Base-by-base conservation (phyloP, 2,888 invertebrate genomes). In the Aleiodes alternator region DNA sequence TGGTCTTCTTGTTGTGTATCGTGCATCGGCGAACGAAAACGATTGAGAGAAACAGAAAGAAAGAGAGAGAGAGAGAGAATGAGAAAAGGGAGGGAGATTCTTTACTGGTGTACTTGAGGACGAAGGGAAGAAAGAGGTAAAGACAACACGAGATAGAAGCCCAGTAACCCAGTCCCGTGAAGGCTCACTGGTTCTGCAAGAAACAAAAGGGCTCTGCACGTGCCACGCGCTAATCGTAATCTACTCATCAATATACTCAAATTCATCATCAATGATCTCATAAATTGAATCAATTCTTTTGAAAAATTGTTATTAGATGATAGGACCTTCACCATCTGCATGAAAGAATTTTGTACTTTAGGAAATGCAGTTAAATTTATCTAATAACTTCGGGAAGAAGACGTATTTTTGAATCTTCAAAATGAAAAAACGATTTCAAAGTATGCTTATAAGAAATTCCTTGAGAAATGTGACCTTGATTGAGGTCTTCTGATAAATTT, bases 111-210 rank as follows among this genome's bases (percentile, higher is more conserved):
- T 64, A 48, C 69, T 29, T 48, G 78, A 78, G 78, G 69, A 81
- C 79, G 79, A 81, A 81, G 80, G 80, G 76, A 82, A 82, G 84
- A 81, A 83, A 82, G 83, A 83, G 81, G 81, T 76, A 81, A 82
- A 82, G 83, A 82, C 79, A 81, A 82, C 80, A 80, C 78, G 83
- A 82, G 80, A 82, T 43, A 82, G 83, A 83, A 86, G 82, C 87
- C 87, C 86, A 88, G 84, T 88, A 86, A 88, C 88, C 88, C 88
- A 88, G 85, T 88, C 84, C 85, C 84, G 86, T 84, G 84, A 78
- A 82, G 83, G 85, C 84, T 83, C 85, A 81, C 82, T 80, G 83
- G 84, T 84, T 43, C 84, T 87, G 87, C 84, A 88, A 86, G 31
- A 87, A 88, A 87, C 87, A 88, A 87, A 88, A 87, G 86, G 85